Evolutionary conservation across 2,797 vertebrate genomes (phyloP).

Genomic region (Notolepis coatsorum): DNA sequence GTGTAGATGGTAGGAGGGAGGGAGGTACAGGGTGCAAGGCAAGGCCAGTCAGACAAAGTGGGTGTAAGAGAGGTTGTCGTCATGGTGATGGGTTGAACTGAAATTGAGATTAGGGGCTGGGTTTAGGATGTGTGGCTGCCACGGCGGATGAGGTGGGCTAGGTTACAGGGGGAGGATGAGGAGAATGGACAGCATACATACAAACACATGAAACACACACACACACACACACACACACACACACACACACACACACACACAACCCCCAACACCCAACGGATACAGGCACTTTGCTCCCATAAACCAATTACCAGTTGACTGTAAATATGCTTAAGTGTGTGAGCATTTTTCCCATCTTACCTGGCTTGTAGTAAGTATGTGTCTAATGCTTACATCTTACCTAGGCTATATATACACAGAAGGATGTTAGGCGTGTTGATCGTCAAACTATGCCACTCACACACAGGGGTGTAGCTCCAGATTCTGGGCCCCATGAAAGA

Average conservation of each 20-base stretch:
- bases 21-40: not conserved
- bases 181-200: too few relatives aligned
- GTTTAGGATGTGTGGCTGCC: not conserved
- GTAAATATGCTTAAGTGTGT: not conserved
- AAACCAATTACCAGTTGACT: constrained; percentile 1
- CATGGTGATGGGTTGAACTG: constrained; percentile 38
- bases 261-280: not conserved
- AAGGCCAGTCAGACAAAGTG: constrained; percentile 11
- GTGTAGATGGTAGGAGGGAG: constrained; percentile 26
- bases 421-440: too few relatives aligned
- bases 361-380: too few relatives aligned
- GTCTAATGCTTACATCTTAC: too few relatives aligned
- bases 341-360: not conserved
- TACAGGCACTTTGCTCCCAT: not conserved
- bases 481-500: too few relatives aligned
- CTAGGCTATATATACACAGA: too few relatives aligned
- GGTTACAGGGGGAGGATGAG: too few relatives aligned
- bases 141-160: not conserved
- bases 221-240: not conserved
- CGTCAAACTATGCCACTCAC: too few relatives aligned
- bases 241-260: not conserved
- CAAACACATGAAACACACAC: not conserved
- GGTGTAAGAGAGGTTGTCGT: constrained; percentile 44
- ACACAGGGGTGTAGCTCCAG: too few relatives aligned
- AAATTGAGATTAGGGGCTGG: constrained; percentile 33